Base-by-base conservation (phyloP, 2,888 invertebrate species). In the Prionchulus punctatus region DNA sequence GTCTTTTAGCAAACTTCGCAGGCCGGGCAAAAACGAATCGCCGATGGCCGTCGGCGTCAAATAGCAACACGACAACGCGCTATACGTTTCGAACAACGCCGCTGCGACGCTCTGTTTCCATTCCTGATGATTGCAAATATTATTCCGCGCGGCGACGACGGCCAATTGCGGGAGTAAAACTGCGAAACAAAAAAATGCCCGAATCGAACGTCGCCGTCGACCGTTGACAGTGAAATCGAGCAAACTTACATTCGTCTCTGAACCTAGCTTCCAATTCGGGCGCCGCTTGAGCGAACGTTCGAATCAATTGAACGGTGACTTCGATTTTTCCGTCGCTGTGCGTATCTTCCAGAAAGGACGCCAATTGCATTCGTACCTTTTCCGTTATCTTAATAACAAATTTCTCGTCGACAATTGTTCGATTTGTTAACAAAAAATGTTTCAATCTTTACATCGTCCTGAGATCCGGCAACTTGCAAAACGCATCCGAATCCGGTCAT, bases 81-180 rank as follows among this genome's bases (percentile, higher is more conserved):
- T 79, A 66, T 80, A 82, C 1, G 81, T 79, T 64, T 82, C 82
- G 53, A 82, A 75, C 53, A 82, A 70, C 47, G 79, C 79, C 55
- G 77, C 71, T 7, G 79, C 78, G 57, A 82, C 74, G 63, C 81
- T 81, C 52, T 75, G 69, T 65, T 49, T 48, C 26, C 2, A 23
- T 1, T 51, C 49, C 2, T 3, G 2, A 53, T 31, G 3, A 2
- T 26, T 18, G n/a, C 23, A n/a, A 3, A 27, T 23, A 12, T 31
- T 30, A 51, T 79, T 78, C 59, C 76, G 77, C 2, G 77, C 72
- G 2, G 80, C 77, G 64, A 80, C 75, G 27, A 74, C 76, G 12
- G 78, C 76, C 60, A 82, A 67, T 59, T 81, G 78, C 0, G 80
- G 80, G 45, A 81, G 73, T 61, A 82, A 77, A 58, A 82, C 81